These are phyloP conservation scores for Otis tarda DNA, from an alignment of 2,113 vertebrate species.

Conservation along the genomic window DNA sequence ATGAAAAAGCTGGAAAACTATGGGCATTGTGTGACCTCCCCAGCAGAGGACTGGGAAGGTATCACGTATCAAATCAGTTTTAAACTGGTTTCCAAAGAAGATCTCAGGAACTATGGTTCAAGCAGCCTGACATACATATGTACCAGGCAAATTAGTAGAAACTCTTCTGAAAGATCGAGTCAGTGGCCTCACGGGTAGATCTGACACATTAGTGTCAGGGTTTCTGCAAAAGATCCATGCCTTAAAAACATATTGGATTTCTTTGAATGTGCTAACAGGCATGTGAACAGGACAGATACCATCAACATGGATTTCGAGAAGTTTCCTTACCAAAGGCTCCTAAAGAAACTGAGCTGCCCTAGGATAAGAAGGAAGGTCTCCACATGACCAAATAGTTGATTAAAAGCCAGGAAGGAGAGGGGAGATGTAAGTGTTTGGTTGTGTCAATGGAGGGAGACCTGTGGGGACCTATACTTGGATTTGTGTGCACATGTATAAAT, in stretches of 20 bases:
- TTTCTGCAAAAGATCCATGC: neutral
- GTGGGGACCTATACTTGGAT: neutral
- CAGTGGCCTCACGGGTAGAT: neutral
- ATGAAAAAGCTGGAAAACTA: neutral
- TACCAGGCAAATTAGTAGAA: neutral
- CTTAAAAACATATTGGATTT: neutral
- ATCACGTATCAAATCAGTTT: neutral
- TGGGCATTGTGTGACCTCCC: neutral
- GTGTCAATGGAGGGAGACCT: neutral
- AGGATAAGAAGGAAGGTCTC: neutral
- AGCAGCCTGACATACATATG: neutral
- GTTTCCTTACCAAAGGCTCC: neutral
- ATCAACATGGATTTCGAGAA: neutral
- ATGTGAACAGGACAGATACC: neutral
- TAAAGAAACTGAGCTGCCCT: neutral
- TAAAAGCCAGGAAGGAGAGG: neutral
- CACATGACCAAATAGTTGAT: neutral
- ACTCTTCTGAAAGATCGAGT: neutral
- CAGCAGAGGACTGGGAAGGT: neutral
- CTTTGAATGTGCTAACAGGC: neutral
- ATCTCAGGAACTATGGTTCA: neutral
- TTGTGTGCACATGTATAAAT: neutral
- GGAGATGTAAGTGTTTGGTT: neutral
- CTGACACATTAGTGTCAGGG: accelerated
- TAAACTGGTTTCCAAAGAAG: neutral